These are phyloP conservation scores for Thyatira batis DNA, from an alignment of 2,888 invertebrate genomes.

Conservation along the genomic window DNA sequence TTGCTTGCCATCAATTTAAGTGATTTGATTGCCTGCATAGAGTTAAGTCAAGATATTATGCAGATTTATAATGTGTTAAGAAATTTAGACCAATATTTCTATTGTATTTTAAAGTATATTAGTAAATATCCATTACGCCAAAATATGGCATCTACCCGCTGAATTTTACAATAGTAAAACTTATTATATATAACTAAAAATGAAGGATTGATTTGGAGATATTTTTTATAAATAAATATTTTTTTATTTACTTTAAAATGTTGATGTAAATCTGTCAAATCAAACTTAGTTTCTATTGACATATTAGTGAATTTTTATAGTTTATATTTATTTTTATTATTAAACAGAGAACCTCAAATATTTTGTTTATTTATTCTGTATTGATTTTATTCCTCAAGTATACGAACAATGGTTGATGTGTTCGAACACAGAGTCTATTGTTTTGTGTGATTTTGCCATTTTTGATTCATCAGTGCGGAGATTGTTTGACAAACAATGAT, in stretches of 20 bases:
- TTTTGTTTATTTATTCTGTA: conserved; percentile 25
- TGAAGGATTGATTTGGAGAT: not conserved
- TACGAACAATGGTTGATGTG: not conserved
- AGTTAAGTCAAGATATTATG: too few relatives aligned
- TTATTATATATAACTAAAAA: not conserved
- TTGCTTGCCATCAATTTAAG: too few relatives aligned
- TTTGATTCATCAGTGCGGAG: conserved; percentile 26
- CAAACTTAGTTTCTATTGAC: conserved; percentile 7
- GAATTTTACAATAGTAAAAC: conserved; percentile 10
- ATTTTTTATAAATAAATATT: not conserved
- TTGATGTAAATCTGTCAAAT: too few relatives aligned
- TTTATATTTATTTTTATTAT: conserved; percentile 33
- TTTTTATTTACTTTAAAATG: conserved; percentile 1
- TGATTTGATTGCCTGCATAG: too few relatives aligned
- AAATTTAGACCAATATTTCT: conserved; percentile 11
- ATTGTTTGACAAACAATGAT: conserved; percentile 34
- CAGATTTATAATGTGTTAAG: conserved; percentile 2
- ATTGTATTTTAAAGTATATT: not conserved
- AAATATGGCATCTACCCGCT: conserved; percentile 15
- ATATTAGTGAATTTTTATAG: conserved; percentile 20
- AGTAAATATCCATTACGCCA: conserved; percentile 10
- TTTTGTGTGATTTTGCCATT: not conserved
- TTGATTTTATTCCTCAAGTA: conserved; percentile 8
- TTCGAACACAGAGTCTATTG: not conserved
- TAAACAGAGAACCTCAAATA: conserved; percentile 28